A percentile compares a stretch with the other conserved stretches of the same genome.
Conservation (phyloP, 2,113 vertebrate species). For the Riparia riparia region DNA sequence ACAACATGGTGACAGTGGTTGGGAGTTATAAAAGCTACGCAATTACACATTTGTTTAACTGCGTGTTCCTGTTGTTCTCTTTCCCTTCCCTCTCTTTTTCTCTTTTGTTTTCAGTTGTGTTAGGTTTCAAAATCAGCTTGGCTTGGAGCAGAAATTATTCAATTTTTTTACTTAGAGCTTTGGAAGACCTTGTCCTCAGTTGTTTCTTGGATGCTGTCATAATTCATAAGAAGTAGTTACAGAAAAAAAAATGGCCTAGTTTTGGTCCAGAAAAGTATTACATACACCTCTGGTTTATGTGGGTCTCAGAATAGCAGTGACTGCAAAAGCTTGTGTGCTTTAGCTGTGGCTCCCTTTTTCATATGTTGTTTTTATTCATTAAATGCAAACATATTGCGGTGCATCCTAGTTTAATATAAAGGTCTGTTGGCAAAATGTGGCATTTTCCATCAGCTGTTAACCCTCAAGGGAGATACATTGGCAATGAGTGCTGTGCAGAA, state of each 20-base stretch:
- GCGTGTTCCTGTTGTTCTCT: not conserved
- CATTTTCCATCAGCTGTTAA: constrained; percentile 23
- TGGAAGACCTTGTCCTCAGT: not conserved
- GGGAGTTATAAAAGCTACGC: not conserved
- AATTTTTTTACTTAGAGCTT: not conserved
- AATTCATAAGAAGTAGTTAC: not conserved
- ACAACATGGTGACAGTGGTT: not conserved
- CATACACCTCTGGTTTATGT: not conserved
- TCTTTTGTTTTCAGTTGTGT: not conserved
- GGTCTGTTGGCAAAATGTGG: constrained; percentile 26
- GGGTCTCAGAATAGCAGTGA: not conserved
- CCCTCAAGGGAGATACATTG: not conserved
- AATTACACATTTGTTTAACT: not conserved
- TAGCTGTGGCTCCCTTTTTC: not conserved
- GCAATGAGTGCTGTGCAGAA: not conserved
- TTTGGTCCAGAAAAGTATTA: not conserved
- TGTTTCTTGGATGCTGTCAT: not conserved
- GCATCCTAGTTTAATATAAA: constrained; percentile 21
- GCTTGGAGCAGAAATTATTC: not conserved
- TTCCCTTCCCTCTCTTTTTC: not conserved
- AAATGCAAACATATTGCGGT: not conserved
- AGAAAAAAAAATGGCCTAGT: not conserved
- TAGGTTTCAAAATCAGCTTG: not conserved
- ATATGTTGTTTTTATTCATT: constrained; percentile 50
- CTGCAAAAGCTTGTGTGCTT: not conserved